Conservation (phyloP, 1,140 invertebrate genomes). For the Prorops nasuta region DNA sequence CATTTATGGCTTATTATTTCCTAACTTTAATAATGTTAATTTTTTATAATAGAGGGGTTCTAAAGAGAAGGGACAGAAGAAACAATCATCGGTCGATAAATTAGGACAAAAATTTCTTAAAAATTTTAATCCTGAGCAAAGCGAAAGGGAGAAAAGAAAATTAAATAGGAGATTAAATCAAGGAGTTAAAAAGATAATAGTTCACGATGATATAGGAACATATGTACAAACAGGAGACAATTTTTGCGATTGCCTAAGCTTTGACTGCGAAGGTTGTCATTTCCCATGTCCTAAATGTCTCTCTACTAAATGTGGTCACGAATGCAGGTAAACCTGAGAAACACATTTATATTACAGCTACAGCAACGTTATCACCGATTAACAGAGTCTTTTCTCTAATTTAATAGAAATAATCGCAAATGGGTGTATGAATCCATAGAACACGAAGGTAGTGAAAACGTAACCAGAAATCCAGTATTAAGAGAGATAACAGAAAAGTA, state of each 20-base stretch:
- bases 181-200: conserved; percentile 31
- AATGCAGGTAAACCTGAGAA: conserved; percentile 63
- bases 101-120: conserved; percentile 56
- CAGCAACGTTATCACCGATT: no score
- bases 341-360: not conserved
- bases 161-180: conserved; percentile 47
- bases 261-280: conserved; percentile 74
- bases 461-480: conserved; percentile 30
- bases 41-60: no score
- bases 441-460: conserved; percentile 45
- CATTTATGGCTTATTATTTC: no score
- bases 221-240: conserved; percentile 61
- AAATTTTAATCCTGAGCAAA: conserved; percentile 52
- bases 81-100: conserved; percentile 65
- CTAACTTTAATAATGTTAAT: no score
- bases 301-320: conserved; percentile 64
- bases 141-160: conserved; percentile 51
- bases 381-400: no score
- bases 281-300: conserved; percentile 74
- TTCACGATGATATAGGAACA: conserved; percentile 51
- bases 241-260: conserved; percentile 76
- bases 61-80: no score
- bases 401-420: conserved; percentile 43
- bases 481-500: conserved; percentile 20
- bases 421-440: conserved; percentile 49